phyloP scores from a whole-genome alignment of 2,888 invertebrate genomes.

The Rhaphigaster nebulosa region DNA sequence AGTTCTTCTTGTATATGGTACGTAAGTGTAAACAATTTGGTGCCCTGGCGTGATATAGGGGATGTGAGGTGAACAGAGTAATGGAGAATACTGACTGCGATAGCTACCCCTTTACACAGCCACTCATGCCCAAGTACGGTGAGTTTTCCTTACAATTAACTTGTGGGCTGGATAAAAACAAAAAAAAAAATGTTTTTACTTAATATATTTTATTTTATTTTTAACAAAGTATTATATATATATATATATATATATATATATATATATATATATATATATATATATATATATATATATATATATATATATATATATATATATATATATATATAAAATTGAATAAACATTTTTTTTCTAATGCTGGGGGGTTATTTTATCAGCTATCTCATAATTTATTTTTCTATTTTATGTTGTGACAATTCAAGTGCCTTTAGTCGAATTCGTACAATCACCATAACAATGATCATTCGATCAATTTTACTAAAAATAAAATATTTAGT shows the following conservation, averaged over 20 bases:
- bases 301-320: too few relatives aligned
- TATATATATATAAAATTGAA: too few relatives aligned
- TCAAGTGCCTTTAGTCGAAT: conserved; percentile 52
- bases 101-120: conserved; percentile 62
- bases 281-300: too few relatives aligned
- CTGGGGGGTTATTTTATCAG: conserved; percentile 18
- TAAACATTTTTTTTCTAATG: conserved; percentile 43
- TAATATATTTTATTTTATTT: conserved; percentile 21
- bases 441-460: conserved; percentile 19
- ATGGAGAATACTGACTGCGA: conserved; percentile 62
- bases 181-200: conserved; percentile 20
- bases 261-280: too few relatives aligned
- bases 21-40: conserved; percentile 65
- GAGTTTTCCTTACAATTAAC: conserved; percentile 63
- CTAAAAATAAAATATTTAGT: not conserved
- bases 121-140: conserved; percentile 63
- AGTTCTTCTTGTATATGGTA: conserved; percentile 61
- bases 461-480: not conserved
- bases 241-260: too few relatives aligned
- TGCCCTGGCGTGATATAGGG: conserved; percentile 65
- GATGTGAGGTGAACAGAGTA: conserved; percentile 61
- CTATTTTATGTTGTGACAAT: conserved; percentile 15
- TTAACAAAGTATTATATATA: too few relatives aligned
- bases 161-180: conserved; percentile 62
- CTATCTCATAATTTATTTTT: conserved; percentile 43